These are phyloP conservation scores for Psittacara wagleri DNA, from an alignment of 2,113 vertebrate genomes.

Conservation along the genomic window DNA sequence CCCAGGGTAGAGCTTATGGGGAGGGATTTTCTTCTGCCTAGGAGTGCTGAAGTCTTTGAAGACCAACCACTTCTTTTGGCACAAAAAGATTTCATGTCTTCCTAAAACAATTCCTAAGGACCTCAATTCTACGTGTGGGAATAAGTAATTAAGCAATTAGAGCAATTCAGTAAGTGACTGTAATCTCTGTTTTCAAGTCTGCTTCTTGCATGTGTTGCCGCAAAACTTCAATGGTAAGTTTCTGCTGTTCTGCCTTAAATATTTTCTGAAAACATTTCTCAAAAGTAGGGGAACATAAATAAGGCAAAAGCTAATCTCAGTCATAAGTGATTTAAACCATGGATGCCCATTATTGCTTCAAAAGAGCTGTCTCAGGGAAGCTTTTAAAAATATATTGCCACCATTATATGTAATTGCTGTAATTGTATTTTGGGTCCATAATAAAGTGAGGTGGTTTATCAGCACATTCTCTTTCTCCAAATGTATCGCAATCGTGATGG, in stretches of 20 bases:
- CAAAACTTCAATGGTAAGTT: background rate
- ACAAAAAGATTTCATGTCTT: background rate
- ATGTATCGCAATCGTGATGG: background rate
- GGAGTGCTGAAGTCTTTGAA: background rate
- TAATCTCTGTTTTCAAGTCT: background rate
- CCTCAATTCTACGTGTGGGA: background rate
- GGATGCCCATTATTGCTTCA: background rate
- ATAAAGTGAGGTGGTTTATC: background rate
- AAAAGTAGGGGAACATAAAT: background rate
- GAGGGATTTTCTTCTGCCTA: background rate
- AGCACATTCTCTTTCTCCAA: background rate
- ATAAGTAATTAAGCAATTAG: background rate
- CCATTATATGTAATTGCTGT: conserved; percentile 6
- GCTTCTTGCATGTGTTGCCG: background rate
- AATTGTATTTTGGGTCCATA: conserved; percentile 1
- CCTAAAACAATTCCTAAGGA: background rate
- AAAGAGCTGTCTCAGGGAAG: background rate
- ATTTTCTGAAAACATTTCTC: background rate
- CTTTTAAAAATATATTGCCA: conserved; percentile 8
- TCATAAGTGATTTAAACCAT: background rate
- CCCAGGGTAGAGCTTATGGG: background rate
- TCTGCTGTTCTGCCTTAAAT: background rate
- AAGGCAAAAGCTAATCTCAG: background rate
- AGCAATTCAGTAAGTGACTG: background rate
- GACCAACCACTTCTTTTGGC: background rate